phyloP scores from a whole-genome alignment of 2,113 vertebrate species.

The Motacilla tschutschensis region DNA sequence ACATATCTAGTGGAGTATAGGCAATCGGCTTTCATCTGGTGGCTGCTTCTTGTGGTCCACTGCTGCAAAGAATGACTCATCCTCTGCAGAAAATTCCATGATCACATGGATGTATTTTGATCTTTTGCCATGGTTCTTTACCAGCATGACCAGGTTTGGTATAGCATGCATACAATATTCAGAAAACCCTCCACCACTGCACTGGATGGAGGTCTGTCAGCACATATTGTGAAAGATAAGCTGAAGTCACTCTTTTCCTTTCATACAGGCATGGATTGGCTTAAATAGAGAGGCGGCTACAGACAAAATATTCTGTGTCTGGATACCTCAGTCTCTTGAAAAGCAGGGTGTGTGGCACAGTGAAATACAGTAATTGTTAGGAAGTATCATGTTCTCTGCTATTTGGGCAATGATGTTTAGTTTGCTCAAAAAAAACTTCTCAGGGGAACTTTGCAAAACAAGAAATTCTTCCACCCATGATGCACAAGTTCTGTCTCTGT shows the following conservation, averaged over 20 bases:
- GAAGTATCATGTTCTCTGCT: background rate
- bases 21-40: background rate
- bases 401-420: background rate
- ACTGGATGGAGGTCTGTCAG: background rate
- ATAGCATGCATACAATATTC: background rate
- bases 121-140: background rate
- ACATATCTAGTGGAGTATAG: background rate
- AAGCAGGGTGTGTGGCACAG: background rate
- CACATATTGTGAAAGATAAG: background rate
- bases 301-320: background rate
- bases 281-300: background rate
- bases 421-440: background rate
- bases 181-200: background rate
- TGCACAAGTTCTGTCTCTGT: background rate
- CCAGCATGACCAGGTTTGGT: background rate
- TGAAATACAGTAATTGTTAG: background rate
- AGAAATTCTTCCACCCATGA: background rate
- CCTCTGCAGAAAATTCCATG: background rate
- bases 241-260: background rate
- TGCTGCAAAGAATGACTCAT: background rate
- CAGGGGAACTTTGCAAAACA: background rate
- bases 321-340: background rate
- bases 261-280: background rate
- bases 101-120: background rate
- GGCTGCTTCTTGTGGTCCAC: background rate